Conservation (phyloP, 2,797 vertebrate genomes). For the Emydoidea blandingii region DNA sequence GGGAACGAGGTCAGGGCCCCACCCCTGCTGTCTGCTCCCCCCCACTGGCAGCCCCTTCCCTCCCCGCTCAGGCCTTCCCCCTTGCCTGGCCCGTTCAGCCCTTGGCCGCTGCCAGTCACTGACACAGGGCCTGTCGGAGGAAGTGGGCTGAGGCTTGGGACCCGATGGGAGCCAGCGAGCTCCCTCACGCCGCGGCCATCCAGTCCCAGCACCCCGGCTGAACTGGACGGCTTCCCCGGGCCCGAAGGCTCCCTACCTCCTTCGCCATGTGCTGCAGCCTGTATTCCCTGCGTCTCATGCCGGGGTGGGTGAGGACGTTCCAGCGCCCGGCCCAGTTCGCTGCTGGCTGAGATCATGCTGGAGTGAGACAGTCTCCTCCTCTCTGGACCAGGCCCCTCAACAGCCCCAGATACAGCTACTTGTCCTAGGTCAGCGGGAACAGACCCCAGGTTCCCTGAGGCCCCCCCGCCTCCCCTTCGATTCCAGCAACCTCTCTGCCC, state of each 20-base stretch:
- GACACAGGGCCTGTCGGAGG: no score
- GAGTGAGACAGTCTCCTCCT: no score
- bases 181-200: neutral
- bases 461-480: neutral
- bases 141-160: neutral
- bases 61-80: no score
- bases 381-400: neutral
- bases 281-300: neutral
- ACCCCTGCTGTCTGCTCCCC: neutral
- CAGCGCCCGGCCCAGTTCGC: no score
- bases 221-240: neutral
- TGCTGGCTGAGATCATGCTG: neutral
- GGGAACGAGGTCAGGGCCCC: slow-evolving; percentile 80
- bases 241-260: neutral
- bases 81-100: neutral
- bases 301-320: neutral
- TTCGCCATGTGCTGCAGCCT: neutral
- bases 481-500: neutral
- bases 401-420: neutral
- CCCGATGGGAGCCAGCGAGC: neutral
- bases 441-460: no score
- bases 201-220: neutral
- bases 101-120: neutral
- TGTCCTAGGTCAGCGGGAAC: neutral
- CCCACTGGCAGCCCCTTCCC: no score